Conservation (phyloP, 2,797 vertebrate genomes). For the Crocidura indochinensis region DNA sequence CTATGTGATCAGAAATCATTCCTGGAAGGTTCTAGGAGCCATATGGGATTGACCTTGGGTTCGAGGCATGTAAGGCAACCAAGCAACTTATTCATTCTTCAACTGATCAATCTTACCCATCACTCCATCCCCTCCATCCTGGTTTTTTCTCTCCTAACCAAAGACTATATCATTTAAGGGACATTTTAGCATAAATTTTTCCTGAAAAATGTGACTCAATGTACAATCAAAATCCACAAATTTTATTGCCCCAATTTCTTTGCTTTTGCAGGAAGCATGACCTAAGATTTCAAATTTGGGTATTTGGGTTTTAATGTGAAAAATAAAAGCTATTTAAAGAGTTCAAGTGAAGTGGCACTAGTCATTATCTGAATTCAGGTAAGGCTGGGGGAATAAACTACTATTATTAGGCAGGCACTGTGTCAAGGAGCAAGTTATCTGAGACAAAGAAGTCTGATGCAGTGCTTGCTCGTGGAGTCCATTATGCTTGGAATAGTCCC, state of each 20-base stretch:
- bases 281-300: background rate
- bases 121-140: too few species aligned
- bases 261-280: conserved; percentile 1
- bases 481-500: background rate
- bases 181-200: background rate
- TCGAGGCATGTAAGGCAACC: too few species aligned
- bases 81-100: too few species aligned
- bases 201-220: background rate
- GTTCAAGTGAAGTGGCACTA: background rate
- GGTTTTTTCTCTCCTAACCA: background rate
- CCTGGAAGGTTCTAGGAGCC: too few species aligned
- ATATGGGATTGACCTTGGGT: too few species aligned
- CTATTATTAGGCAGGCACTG: background rate
- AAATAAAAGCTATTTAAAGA: background rate
- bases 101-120: too few species aligned
- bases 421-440: background rate
- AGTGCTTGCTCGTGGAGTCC: background rate
- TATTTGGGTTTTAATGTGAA: background rate
- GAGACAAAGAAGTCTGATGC: background rate
- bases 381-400: background rate
- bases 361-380: background rate
- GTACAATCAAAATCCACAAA: conserved; percentile 13
- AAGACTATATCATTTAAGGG: background rate
- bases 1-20: too few species aligned
- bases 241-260: background rate